A percentile compares a stretch with the other conserved stretches of the same genome.
phyloP scores from a whole-genome alignment of 2,797 vertebrate genomes.

The Manis javanica region DNA sequence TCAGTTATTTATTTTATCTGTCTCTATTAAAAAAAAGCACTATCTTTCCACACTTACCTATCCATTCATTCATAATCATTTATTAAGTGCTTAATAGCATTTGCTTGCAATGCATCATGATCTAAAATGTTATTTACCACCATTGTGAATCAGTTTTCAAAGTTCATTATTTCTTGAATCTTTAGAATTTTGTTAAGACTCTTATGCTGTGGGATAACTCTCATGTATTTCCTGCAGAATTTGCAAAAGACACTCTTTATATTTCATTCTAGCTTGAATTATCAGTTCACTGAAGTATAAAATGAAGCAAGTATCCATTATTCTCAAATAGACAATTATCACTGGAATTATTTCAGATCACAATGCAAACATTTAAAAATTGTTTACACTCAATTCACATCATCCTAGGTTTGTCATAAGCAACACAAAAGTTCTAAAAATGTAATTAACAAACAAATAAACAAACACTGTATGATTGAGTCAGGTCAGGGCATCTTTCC shows the following conservation, averaged over 20 bases:
- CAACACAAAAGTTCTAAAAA: neutral
- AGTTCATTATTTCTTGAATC: neutral
- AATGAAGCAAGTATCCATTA: conserved; percentile 24
- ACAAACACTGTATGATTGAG: neutral
- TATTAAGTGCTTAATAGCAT: neutral
- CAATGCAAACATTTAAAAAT: conserved; percentile 1
- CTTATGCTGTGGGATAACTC: neutral
- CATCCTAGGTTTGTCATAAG: neutral
- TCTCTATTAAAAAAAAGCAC: neutral
- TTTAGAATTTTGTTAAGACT: neutral
- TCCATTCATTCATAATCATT: neutral
- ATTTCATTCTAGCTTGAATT: conserved; percentile 32
- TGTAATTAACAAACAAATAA: conserved; percentile 50
- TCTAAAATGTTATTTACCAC: neutral
- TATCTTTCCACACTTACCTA: neutral
- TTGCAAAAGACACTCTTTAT: neutral
- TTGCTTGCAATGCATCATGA: neutral
- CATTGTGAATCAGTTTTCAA: neutral
- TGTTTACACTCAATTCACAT: neutral
- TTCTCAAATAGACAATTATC: neutral
- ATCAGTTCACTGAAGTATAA: neutral
- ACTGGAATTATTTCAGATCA: conserved; percentile 17
- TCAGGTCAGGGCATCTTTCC: neutral
- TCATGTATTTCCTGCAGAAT: neutral
- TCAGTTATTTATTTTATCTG: neutral